A percentile compares a stretch with the other conserved stretches of the same genome.
These are phyloP conservation scores for Amiota minor DNA, from an alignment of 2,888 invertebrate species.

Conservation along the genomic window DNA sequence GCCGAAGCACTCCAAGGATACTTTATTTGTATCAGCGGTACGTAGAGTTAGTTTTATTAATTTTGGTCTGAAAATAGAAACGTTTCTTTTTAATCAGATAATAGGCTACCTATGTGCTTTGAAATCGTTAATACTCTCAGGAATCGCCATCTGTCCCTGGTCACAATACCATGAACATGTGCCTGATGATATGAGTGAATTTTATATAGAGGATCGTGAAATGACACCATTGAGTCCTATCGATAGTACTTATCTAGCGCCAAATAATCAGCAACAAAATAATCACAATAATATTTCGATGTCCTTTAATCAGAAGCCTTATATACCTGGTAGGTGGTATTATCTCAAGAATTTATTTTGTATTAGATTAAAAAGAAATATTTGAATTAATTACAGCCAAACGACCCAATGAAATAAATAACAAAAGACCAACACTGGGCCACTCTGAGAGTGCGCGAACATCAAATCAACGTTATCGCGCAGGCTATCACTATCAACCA, in stretches of 20 bases:
- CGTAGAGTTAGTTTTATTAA: slow-evolving; percentile 57
- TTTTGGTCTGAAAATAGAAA: neutral
- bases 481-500: slow-evolving; percentile 75
- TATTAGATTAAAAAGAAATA: neutral
- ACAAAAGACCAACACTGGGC: slow-evolving; percentile 74
- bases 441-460: slow-evolving; percentile 73
- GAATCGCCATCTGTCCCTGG: slow-evolving; percentile 77
- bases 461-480: slow-evolving; percentile 74
- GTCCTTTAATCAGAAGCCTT: slow-evolving; percentile 74
- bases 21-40: slow-evolving; percentile 80
- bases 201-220: slow-evolving; percentile 76
- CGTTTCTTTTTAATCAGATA: slow-evolving; percentile 70
- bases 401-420: slow-evolving; percentile 74
- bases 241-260: slow-evolving; percentile 71
- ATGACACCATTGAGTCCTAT: slow-evolving; percentile 75
- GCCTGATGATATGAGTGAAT: slow-evolving; percentile 78
- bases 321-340: slow-evolving; percentile 72
- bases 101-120: slow-evolving; percentile 78
- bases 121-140: slow-evolving; percentile 77
- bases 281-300: slow-evolving; percentile 67
- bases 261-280: slow-evolving; percentile 62
- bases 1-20: slow-evolving; percentile 82
- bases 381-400: slow-evolving; percentile 63
- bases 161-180: slow-evolving; percentile 77
- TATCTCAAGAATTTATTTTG: neutral